Percentiles rank a stretch among this genome's conserved stretches.
Evolutionary conservation across 1,140 invertebrate species (phyloP).

Genomic region (Zaprionus lachaisei): DNA sequence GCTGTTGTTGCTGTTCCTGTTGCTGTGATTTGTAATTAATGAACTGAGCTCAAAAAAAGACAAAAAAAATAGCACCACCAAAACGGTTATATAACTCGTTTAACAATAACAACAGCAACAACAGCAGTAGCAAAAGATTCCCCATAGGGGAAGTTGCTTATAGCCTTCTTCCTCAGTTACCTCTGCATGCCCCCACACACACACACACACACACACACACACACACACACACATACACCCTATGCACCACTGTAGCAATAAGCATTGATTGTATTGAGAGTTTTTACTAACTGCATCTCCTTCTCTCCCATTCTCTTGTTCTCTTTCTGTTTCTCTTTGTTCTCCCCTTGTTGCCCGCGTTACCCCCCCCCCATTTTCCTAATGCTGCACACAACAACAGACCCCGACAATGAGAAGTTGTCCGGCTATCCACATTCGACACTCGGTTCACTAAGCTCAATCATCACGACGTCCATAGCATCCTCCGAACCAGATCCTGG

Average conservation of each 20-base stretch:
- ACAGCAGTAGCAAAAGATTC: conserved; percentile 20
- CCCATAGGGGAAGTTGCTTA: conserved; percentile 4
- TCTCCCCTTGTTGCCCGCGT: conserved; percentile 12
- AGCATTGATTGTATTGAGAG: not conserved
- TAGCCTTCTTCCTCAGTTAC: conserved; percentile 17
- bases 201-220: conserved; percentile 26
- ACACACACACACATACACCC: conserved; percentile 2
- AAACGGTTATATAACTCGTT: conserved; percentile 33
- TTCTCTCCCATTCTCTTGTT: conserved; percentile 31
- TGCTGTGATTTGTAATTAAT: conserved; percentile 70
- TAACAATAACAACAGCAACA: conserved; percentile 41
- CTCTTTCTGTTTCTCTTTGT: conserved; percentile 24
- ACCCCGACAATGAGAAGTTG: conserved; percentile 84
- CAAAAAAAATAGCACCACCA: conserved; percentile 7
- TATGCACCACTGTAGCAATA: no score
- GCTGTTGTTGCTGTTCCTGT: conserved; percentile 23
- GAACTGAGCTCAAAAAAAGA: conserved; percentile 36
- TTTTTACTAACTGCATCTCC: conserved; percentile 30
- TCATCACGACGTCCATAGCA: conserved; percentile 85
- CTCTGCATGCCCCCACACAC: conserved; percentile 63
- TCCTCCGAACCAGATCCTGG: conserved; percentile 84
- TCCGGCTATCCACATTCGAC: conserved; percentile 84
- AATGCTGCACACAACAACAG: conserved; percentile 33
- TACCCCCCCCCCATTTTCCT: not conserved
- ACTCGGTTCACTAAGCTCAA: conserved; percentile 85